Evolutionary conservation across 2,113 vertebrate species (phyloP).

Genomic region (Helogale parvula): DNA sequence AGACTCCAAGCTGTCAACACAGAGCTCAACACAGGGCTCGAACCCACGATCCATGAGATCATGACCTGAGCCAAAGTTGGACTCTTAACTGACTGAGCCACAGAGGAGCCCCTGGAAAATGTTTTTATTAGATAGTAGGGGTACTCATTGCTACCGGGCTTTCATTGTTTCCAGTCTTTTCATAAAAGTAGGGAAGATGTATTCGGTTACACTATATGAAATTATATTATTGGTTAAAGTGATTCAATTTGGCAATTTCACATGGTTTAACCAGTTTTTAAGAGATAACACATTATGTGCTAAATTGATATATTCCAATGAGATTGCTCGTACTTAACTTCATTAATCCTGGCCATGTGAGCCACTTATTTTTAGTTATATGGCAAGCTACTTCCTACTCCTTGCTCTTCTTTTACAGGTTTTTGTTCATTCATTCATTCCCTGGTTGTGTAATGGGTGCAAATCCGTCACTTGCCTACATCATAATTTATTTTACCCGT

Average conservation of each 20-base stretch:
- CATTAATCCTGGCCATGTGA: neutral
- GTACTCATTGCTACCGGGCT: neutral
- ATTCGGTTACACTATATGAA: neutral
- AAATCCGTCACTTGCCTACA: neutral
- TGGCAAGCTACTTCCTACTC: neutral
- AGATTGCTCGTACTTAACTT: constrained; percentile 22
- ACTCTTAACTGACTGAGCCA: too few species aligned
- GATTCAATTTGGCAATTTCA: neutral
- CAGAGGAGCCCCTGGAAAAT: too few species aligned
- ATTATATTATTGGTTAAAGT: constrained; percentile 15
- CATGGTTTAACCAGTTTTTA: constrained; percentile 28
- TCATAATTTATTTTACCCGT: neutral
- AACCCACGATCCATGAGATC: too few species aligned
- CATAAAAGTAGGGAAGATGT: neutral
- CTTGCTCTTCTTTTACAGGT: neutral
- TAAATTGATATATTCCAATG: neutral
- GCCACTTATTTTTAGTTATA: neutral
- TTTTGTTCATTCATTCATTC: neutral
- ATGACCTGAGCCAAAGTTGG: too few species aligned
- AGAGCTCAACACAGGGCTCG: too few species aligned
- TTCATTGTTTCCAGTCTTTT: neutral
- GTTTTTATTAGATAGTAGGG: neutral
- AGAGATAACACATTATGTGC: neutral
- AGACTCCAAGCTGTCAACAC: too few species aligned
- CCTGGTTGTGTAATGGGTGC: neutral